phyloP scores from a whole-genome alignment of 1,140 invertebrate species.

The Drosophila azteca region DNA sequence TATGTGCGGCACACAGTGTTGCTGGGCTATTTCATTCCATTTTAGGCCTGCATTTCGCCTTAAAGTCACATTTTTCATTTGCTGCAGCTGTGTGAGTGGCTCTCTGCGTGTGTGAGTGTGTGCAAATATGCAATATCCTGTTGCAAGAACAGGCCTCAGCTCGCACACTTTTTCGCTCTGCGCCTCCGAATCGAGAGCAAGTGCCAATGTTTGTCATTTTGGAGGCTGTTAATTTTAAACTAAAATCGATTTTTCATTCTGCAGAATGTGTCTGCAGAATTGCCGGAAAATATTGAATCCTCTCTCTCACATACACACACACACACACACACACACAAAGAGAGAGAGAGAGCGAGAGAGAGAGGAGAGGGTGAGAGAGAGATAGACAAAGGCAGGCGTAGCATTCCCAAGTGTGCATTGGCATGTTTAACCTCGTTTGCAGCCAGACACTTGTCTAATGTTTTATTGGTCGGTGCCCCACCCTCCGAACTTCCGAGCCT shows the following conservation, averaged over 20 bases:
- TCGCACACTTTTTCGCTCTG: not conserved
- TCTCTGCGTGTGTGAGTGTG: constrained; percentile 13
- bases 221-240: constrained; percentile 80
- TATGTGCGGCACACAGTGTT: constrained; percentile 33
- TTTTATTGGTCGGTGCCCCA: constrained; percentile 72
- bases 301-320: not conserved
- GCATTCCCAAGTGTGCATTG: constrained; percentile 51
- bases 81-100: not conserved
- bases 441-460: constrained; percentile 75
- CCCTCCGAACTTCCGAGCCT: constrained; percentile 10
- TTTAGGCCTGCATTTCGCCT: constrained; percentile 63
- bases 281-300: constrained; percentile 77
- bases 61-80: constrained; percentile 78
- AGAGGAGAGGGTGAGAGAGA: not conserved
- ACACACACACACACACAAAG: not conserved
- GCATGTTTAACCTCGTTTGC: constrained; percentile 80
- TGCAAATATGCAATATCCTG: constrained; percentile 80
- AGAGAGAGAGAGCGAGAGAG: not conserved
- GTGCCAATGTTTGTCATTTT: constrained; percentile 80
- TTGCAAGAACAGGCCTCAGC: constrained; percentile 11
- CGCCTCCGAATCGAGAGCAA: constrained; percentile 50
- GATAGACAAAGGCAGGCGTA: constrained; percentile 25
- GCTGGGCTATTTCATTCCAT: constrained; percentile 46
- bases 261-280: constrained; percentile 44
- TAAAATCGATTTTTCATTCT: constrained; percentile 75